These are phyloP conservation scores for Lasioglossum villosulum DNA, from an alignment of 2,888 invertebrate genomes.

Conservation along the genomic window DNA sequence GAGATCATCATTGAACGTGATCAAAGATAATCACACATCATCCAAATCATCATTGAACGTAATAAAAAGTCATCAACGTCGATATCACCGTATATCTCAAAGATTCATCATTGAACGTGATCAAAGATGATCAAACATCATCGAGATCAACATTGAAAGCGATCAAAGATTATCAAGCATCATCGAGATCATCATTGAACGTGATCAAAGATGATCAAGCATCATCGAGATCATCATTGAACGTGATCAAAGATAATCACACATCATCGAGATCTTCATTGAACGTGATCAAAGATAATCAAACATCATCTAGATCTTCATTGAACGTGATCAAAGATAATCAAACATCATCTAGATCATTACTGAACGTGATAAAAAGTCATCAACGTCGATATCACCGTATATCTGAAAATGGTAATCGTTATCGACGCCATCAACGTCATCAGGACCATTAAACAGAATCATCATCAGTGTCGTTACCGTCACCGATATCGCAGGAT, in stretches of 20 bases:
- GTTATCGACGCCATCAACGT: background rate
- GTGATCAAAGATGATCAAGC: background rate
- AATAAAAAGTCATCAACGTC: too few relatives aligned
- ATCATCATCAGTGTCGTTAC: background rate
- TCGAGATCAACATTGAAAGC: background rate
- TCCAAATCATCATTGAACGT: background rate
- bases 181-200: background rate
- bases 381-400: background rate
- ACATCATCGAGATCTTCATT: background rate
- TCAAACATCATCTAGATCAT: background rate
- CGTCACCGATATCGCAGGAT: background rate
- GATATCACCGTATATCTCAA: too few relatives aligned
- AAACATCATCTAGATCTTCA: background rate
- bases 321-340: too few relatives aligned
- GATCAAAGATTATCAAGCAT: background rate
- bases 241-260: background rate
- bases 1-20: background rate
- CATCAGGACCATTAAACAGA: background rate
- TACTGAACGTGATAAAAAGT: background rate
- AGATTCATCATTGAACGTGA: too few relatives aligned
- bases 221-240: background rate
- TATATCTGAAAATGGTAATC: background rate
- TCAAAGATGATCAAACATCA: background rate
- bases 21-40: background rate
- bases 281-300: background rate